Evolutionary conservation across 2,888 invertebrate genomes (phyloP), one percentile per base, ranked within the genome.

Genomic region (Camptogramma bilineatum): DNA sequence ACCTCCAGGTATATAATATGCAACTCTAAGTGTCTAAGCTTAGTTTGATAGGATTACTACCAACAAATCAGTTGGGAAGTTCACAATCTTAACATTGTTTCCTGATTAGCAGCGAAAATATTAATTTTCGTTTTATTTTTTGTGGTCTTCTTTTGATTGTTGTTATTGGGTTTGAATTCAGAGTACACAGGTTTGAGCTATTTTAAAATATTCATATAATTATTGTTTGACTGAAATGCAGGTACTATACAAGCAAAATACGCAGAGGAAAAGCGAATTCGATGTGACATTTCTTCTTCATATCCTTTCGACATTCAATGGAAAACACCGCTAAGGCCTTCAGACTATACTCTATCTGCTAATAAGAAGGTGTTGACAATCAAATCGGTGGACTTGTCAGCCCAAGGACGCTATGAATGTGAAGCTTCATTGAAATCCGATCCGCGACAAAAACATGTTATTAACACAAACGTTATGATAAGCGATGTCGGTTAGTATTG

Each of bases 341-440:
- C 52, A 16, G 52, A 60, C 1, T 60, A 52, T 13, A 52, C 42
- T n/a, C n/a, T 64, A 5, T 60, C 56, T 2, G 47, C 24, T 48
- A 60, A 60, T 48, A 55, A 51, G 4, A 64, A 42, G 10, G 52
- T 39, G n/a, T 7, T 66, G 16, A 66, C 56, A 13, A 66, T 68
- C 18, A 66, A 52, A 47, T 21, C 56, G n/a, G 47, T 48, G 8
- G 46, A 18, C 8, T n/a, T 63, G 13, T 17, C 54, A 16, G 34
- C 53, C 13, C 53, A 56, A 28, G 66, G 66, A 24, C n/a, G n/a
- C 3, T 66, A 66, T 28, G 44, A 28, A 1, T 66, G 66, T 52
- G 46, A 63, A 56, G 56, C 56, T 0, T 47, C 46, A n/a, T 56
- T 66, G n/a, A 56, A 17, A 39, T 50, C 44, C 3, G 44, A 66